Base-by-base conservation (phyloP, 2,888 invertebrate genomes). In the Eilema caniola region DNA sequence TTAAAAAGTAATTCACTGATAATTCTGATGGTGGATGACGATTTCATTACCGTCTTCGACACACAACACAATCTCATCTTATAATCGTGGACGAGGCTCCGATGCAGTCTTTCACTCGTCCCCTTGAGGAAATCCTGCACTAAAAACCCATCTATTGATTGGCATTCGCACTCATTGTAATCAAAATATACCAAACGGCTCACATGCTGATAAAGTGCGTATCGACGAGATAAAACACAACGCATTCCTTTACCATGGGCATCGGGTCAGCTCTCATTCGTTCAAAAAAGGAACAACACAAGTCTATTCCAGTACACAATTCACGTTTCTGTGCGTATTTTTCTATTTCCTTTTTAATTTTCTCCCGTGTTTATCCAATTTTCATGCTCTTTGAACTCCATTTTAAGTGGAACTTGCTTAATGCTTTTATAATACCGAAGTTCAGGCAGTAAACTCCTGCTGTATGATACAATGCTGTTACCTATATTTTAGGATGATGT, bases 271-370 rank as follows among this genome's bases (percentile, higher is more conserved):
- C 7, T 47, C 47, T 7, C 47, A 47, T 7, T 20, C 16, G 31
- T 16, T 61, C 20, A 61, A 20, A 31, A 61, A 61, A 61, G 10
- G 16, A 33, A 10, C 3, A 66, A 16, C 20, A 62, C 20, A 33
- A 56, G 56, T 56, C 67, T 62, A 62, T 67, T 67, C 62, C 25
- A 67, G 67, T 24, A 37, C 41, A 62, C 23, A 16, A 62, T 62
- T 10, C 31, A 28, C 16, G 69, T 57, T 23, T 14, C 12, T 11
- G 25, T 65, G 41, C 28, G 8, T 31, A 24, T 20, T 63, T 41
- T 62, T 59, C 28, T 67, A 68, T 72, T 63, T 47, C 61, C 37
- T 24, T 69, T 62, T 72, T 16, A 33, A 31, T 66, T 66, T 62
- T 70, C 62, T 41, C 37, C 53, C 31, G 16, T 62, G 62, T 62